Conservation (phyloP, 2,888 invertebrate species). For the Eulithis testata region DNA sequence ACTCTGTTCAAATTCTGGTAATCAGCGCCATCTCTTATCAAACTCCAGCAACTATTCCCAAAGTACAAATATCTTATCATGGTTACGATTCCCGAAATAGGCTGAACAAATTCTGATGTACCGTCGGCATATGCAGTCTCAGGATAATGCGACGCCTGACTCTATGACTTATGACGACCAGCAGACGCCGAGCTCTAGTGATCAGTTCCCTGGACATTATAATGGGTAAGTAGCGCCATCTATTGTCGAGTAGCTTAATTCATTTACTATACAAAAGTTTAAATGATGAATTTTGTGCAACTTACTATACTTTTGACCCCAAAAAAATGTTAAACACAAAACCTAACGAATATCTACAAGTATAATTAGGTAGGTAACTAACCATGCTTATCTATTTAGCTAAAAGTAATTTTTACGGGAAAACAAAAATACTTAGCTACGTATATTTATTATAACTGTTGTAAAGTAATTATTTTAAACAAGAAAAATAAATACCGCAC, state of each 20-base stretch:
- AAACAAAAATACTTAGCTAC: background rate
- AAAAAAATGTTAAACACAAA: too few species aligned
- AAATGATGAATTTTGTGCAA: too few species aligned
- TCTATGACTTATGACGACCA: constrained; percentile 89
- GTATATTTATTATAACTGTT: background rate
- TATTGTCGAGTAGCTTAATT: constrained; percentile 38
- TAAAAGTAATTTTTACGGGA: background rate
- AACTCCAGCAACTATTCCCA: constrained; percentile 20
- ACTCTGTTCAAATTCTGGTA: too few species aligned
- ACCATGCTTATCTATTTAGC: too few species aligned
- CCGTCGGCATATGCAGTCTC: constrained; percentile 39
- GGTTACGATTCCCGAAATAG: constrained; percentile 36
- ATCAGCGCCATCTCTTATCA: constrained; percentile 7
- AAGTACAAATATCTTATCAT: constrained; percentile 29
- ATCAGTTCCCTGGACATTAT: constrained; percentile 93
- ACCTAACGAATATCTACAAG: too few species aligned
- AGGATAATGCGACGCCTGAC: constrained; percentile 42
- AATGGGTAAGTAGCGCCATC: constrained; percentile 87
- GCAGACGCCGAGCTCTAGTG: constrained; percentile 95
- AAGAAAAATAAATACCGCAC: constrained; percentile 12
- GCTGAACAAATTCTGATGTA: constrained; percentile 39
- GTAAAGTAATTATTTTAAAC: background rate
- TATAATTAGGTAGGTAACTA: too few species aligned
- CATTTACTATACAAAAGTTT: too few species aligned
- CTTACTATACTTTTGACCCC: too few species aligned